Percentiles rank a stretch among this genome's conserved stretches.
phyloP scores from a whole-genome alignment of 2,113 vertebrate genomes.

The Anolis carolinensis region DNA sequence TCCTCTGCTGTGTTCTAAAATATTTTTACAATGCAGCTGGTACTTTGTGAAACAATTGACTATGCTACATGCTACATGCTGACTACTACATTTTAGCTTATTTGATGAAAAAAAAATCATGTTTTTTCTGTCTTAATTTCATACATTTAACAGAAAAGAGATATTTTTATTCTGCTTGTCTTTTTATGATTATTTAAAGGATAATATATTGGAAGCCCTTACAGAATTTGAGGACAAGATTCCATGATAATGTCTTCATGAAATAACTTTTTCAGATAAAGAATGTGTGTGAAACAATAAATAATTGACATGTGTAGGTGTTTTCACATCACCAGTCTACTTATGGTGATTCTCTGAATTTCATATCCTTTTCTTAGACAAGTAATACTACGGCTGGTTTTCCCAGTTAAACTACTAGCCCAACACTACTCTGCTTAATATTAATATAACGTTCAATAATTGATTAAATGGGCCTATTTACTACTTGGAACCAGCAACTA shows the following conservation, averaged over 20 bases:
- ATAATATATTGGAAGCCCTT: not conserved
- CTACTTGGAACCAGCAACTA: too few relatives aligned
- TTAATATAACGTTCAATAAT: too few relatives aligned
- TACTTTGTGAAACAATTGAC: not conserved
- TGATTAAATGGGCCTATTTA: too few relatives aligned
- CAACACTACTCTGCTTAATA: too few relatives aligned
- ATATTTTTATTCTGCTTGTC: not conserved
- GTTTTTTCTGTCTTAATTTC: slow-evolving; percentile 4
- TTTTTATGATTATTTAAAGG: not conserved
- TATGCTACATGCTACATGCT: slow-evolving; percentile 12
- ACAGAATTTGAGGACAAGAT: not conserved
- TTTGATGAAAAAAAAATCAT: not conserved
- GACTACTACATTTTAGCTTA: slow-evolving; percentile 22
- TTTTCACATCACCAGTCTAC: too few relatives aligned
- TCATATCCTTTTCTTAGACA: too few relatives aligned
- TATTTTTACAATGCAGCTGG: slow-evolving; percentile 10
- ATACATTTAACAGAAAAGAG: slow-evolving; percentile 19
- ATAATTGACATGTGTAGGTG: not conserved
- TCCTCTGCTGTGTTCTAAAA: not conserved
- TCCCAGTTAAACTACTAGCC: too few relatives aligned
- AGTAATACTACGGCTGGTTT: too few relatives aligned
- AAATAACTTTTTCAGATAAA: not conserved
- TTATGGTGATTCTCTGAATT: too few relatives aligned
- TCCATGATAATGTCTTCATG: slow-evolving; percentile 5
- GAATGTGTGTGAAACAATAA: not conserved